Evolutionary conservation across 2,113 vertebrate species (phyloP), one percentile per base, ranked within the genome.

Genomic region (Peromyscus polionotus): DNA sequence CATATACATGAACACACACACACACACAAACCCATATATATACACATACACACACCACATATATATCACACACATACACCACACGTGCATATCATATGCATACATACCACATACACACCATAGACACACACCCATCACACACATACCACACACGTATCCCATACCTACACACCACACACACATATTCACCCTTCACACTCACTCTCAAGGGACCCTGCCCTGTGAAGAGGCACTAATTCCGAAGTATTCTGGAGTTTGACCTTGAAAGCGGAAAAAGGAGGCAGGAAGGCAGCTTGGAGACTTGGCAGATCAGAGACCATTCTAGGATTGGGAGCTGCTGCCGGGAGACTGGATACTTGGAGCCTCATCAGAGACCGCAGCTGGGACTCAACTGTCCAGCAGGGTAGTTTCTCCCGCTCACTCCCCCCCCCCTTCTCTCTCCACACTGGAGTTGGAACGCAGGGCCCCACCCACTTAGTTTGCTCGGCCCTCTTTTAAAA

Each of bases 191-290:
- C n/a, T 5, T 42, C 3, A 59, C 24, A 26, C 12, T n/a, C 36
- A 59, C n/a, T 51, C 28, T 36, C 17, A 51, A 39, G 26, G 16
- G 36, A 12, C 59, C n/a, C 72, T 48, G 17, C 57, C 79, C 92
- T 91, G 76, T 70, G 92, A 90, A 95, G 91, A 90, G 94, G 87
- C 31, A 77, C 94, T 97, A 95, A 91, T 95, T 91, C 68, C 95
- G 92, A 92, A 94, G 95, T 72, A 67, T 6, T 31, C 94, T 97
- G 97, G 97, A 97, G 95, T 84, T 68, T 88, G 95, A 95, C 92
- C 90, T 88, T 73, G 84, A 77, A 91, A 77, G 39, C 88, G 51
- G 42, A 42, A 81, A 92, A 7, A 48, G 3, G 36, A 67, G 3
- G 36, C 14, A 6, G 72, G 70, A 95, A 36, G 65, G 75, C 20